Evolutionary conservation across 2,797 vertebrate genomes (phyloP).

Genomic region (Chromis chromis): DNA sequence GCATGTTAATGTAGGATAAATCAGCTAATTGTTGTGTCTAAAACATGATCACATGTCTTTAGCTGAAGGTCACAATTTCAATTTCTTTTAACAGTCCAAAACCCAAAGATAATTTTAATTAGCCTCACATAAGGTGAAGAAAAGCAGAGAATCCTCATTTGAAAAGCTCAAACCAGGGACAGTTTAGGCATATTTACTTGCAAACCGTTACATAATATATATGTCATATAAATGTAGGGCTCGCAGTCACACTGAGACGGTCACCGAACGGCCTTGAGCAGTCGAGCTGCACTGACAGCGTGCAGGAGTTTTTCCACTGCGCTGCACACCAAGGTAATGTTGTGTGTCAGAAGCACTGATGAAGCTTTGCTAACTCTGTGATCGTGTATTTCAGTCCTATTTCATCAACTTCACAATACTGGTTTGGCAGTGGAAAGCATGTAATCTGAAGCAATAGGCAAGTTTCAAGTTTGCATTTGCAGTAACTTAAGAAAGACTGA

Average conservation of each 20-base stretch:
- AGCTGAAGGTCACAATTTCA: background rate
- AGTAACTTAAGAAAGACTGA: background rate
- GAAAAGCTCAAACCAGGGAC: background rate
- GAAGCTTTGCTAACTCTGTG: conserved; percentile 2
- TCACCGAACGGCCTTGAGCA: conserved; percentile 2
- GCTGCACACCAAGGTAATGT: conserved; percentile 1
- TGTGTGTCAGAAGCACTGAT: background rate
- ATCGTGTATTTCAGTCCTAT: background rate
- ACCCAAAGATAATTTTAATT: background rate
- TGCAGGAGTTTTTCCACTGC: background rate
- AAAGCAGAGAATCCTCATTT: background rate
- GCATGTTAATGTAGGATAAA: no score
- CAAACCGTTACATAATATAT: background rate
- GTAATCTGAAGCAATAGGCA: background rate
- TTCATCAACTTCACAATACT: conserved; percentile 2
- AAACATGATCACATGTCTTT: background rate
- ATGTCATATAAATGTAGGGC: background rate
- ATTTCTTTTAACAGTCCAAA: background rate
- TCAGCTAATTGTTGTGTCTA: no score
- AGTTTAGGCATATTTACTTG: background rate
- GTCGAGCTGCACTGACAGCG: background rate
- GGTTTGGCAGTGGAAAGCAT: background rate
- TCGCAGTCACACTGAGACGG: background rate
- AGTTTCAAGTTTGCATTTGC: conserved; percentile 5
- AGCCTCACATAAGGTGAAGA: background rate